Conservation (phyloP, 1,140 invertebrate genomes). For the Temnothorax nylanderi region DNA sequence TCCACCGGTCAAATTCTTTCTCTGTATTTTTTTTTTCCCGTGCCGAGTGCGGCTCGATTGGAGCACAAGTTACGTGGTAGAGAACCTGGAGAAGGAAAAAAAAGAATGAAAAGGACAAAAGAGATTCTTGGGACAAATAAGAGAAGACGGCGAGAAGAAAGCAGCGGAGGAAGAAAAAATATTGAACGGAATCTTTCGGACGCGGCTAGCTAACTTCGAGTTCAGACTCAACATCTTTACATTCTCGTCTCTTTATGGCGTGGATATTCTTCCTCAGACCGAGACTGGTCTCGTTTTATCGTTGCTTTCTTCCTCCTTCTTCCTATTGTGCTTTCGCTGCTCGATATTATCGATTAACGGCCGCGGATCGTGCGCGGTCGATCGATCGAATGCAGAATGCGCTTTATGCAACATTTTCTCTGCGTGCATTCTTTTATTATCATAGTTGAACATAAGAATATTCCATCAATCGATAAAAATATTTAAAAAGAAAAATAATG, state of each 20-base stretch:
- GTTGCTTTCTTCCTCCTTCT: constrained; percentile 13
- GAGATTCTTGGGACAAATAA: constrained; percentile 63
- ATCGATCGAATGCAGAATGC: not conserved
- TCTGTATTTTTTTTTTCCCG: constrained; percentile 1
- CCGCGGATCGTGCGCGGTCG: not conserved
- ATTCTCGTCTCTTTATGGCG: constrained; percentile 28
- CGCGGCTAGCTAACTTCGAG: constrained; percentile 30
- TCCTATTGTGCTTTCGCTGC: constrained; percentile 27
- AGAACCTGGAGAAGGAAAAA: constrained; percentile 35
- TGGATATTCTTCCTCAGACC: not conserved
- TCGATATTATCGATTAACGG: not conserved
- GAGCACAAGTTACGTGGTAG: constrained; percentile 40
- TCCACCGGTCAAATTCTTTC: not conserved
- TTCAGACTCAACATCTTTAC: constrained; percentile 24
- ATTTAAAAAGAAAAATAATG: not conserved
- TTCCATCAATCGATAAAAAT: not conserved
- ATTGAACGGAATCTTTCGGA: constrained; percentile 64
- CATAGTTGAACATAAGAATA: not conserved
- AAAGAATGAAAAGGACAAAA: constrained; percentile 53
- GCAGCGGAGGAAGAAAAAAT: constrained; percentile 26
- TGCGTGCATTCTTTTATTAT: not conserved
- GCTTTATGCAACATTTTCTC: not conserved
- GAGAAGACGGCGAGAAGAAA: constrained; percentile 14
- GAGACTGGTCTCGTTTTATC: constrained; percentile 22
- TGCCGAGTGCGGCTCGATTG: constrained; percentile 45